Conservation (phyloP, 2,888 invertebrate genomes). For the Oligia fasciuncula region DNA sequence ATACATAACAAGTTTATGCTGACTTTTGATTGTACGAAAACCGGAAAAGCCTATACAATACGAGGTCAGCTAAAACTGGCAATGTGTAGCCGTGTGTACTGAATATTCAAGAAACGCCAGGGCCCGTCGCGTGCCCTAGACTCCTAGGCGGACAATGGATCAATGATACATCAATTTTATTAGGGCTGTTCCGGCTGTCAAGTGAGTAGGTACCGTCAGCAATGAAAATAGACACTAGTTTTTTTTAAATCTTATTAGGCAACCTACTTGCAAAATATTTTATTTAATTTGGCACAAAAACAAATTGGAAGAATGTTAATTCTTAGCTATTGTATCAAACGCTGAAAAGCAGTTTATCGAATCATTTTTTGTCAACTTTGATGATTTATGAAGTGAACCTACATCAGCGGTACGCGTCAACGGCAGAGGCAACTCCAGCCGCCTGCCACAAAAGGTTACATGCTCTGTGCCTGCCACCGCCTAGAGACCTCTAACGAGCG, state of each 20-base stretch:
- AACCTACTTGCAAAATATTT: not conserved
- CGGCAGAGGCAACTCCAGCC: no score
- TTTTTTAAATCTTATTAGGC: not conserved
- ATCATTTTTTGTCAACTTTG: not conserved
- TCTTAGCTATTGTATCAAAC: not conserved
- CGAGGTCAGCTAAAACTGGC: no score
- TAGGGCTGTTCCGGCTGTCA: not conserved
- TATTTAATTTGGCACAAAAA: not conserved
- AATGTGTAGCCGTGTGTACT: no score
- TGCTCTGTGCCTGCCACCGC: no score
- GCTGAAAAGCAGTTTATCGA: not conserved
- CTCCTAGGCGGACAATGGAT: not conserved
- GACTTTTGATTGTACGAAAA: not conserved
- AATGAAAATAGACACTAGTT: not conserved
- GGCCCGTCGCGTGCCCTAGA: not conserved
- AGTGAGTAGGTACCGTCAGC: not conserved
- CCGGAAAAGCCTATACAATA: no score
- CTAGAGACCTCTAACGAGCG: no score
- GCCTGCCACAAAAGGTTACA: no score
- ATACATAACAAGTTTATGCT: not conserved
- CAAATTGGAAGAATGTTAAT: not conserved
- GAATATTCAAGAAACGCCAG: not conserved
- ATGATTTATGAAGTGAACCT: not conserved
- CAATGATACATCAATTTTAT: not conserved
- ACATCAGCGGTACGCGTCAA: no score